Conservation (phyloP, 2,888 invertebrate species). For the Oxytorus armatus region DNA sequence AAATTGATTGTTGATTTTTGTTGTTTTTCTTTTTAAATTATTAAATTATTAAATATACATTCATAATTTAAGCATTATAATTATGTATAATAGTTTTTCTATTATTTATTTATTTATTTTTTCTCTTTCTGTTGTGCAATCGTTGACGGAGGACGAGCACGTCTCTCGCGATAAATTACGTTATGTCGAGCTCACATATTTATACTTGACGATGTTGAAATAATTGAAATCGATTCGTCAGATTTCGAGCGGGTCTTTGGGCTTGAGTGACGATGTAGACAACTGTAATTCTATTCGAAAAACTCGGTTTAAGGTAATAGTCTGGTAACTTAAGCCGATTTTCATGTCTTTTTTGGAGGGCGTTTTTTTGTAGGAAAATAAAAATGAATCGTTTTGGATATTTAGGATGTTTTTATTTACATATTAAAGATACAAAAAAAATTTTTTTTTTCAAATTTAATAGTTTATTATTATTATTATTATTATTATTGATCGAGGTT, state of each 20-base stretch:
- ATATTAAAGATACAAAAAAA: too few relatives aligned
- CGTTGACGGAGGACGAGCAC: too few relatives aligned
- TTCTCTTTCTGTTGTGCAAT: not conserved
- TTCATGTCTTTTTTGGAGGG: too few relatives aligned
- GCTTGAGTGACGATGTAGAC: not conserved
- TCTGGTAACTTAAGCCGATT: too few relatives aligned
- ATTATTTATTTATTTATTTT: not conserved
- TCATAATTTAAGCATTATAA: not conserved
- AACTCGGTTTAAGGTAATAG: constrained; percentile 11
- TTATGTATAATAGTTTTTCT: constrained; percentile 9
- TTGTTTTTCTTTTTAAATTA: not conserved
- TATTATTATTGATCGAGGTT: too few relatives aligned
- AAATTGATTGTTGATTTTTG: not conserved
- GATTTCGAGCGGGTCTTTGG: constrained; percentile 43
- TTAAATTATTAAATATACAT: not conserved
- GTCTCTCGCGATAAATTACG: constrained; percentile 7
- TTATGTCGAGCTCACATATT: constrained; percentile 32
- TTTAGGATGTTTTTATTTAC: too few relatives aligned
- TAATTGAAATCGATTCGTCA: constrained; percentile 47
- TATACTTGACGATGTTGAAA: constrained; percentile 3
- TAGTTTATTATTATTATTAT: too few relatives aligned
- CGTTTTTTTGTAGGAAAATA: too few relatives aligned
- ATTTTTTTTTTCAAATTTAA: too few relatives aligned
- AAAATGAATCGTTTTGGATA: too few relatives aligned
- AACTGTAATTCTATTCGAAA: constrained; percentile 2